phyloP scores from a whole-genome alignment of 2,113 vertebrate species.

The Gambusia holbrooki region DNA sequence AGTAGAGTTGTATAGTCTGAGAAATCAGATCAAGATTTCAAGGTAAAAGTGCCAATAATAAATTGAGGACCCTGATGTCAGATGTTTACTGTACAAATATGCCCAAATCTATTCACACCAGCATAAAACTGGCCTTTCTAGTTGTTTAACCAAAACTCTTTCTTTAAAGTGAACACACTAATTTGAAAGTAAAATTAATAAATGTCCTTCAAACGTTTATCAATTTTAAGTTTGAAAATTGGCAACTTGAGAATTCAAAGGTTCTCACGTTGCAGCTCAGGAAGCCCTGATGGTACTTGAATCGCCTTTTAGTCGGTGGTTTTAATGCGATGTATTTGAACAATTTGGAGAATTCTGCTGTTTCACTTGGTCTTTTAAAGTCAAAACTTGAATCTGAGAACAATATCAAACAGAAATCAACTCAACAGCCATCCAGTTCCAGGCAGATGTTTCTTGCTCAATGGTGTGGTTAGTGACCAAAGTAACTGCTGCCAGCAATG shows the following conservation, averaged over 20 bases:
- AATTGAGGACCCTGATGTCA: not conserved
- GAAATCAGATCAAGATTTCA: not conserved
- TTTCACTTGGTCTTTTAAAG: not conserved
- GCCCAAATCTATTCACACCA: not conserved
- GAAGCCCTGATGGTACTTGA: too few species aligned
- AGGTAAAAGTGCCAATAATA: not conserved
- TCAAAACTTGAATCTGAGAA: not conserved
- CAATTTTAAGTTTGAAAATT: too few species aligned
- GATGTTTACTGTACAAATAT: not conserved
- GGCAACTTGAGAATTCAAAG: too few species aligned
- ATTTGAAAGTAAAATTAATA: not conserved
- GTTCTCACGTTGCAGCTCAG: not conserved
- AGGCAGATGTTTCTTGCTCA: not conserved
- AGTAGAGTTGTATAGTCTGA: not conserved
- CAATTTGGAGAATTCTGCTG: not conserved
- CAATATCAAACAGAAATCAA: not conserved
- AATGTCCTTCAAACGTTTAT: not conserved
- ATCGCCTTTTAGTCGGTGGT: too few species aligned
- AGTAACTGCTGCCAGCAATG: not conserved
- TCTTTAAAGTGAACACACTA: not conserved
- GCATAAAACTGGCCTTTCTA: not conserved
- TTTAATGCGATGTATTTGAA: not conserved
- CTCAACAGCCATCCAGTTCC: not conserved
- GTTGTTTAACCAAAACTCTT: not conserved
- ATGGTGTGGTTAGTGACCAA: not conserved